These are phyloP conservation scores for Alviniconcha marisindica DNA, from an alignment of 1,140 invertebrate species.

Conservation along the genomic window DNA sequence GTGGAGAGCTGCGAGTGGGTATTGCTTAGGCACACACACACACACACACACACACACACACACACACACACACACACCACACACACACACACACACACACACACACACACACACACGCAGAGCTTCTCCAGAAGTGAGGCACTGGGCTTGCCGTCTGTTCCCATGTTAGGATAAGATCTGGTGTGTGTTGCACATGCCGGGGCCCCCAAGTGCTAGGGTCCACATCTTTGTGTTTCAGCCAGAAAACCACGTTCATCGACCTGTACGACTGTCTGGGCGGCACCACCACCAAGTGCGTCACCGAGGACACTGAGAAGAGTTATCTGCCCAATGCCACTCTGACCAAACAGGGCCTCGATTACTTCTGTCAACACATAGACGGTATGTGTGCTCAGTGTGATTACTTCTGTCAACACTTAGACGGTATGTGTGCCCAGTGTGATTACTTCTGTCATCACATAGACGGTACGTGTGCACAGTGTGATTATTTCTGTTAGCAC, in stretches of 20 bases:
- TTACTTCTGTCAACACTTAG: no score
- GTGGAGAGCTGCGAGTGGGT: no score
- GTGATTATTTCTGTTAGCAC: no score
- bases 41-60: background rate
- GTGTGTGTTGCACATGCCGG: background rate
- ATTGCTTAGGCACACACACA: background rate
- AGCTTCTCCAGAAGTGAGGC: no score
- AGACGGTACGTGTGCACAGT: no score
- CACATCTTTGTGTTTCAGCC: background rate
- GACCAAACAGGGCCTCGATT: slow-evolving; percentile 1
- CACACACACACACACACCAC: background rate
- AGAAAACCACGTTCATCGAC: background rate
- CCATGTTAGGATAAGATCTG: background rate
- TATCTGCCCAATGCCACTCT: background rate
- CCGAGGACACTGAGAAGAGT: background rate
- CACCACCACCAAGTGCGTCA: background rate
- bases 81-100: background rate
- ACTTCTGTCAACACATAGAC: slow-evolving; percentile 6
- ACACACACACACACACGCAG: background rate
- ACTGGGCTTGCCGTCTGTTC: background rate
- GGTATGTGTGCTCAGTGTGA: no score
- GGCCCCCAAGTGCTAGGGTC: background rate
- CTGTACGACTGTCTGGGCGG: slow-evolving; percentile 17
- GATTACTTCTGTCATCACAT: no score
- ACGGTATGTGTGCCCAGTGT: no score